Conservation (phyloP, 2,113 vertebrate species). For the Rynchops niger region DNA sequence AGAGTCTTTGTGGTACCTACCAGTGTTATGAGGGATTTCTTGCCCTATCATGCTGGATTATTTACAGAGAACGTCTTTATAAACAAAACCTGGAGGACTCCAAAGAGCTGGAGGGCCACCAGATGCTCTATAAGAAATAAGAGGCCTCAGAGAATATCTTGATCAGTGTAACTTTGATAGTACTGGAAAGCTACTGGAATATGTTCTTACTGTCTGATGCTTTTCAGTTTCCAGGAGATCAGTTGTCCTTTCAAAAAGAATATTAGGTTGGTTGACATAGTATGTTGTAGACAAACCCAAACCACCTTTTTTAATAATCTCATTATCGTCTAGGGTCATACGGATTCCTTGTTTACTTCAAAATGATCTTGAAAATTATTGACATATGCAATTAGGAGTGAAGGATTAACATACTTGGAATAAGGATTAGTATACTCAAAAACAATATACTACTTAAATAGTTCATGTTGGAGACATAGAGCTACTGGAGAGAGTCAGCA, state of each 20-base stretch:
- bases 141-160: neutral
- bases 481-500: neutral
- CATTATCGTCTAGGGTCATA: neutral
- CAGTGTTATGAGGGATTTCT: neutral
- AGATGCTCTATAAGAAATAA: neutral
- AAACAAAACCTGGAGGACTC: neutral
- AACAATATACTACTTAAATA: neutral
- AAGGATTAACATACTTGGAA: neutral
- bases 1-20: neutral
- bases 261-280: neutral
- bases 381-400: neutral
- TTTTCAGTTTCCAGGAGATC: neutral
- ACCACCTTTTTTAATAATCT: neutral
- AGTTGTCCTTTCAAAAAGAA: neutral
- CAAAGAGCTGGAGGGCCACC: neutral
- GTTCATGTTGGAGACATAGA: neutral
- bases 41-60: neutral
- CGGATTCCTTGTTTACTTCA: neutral
- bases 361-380: neutral
- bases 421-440: rapidly evolving
- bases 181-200: neutral
- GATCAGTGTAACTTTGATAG: neutral
- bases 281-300: neutral
- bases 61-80: neutral
- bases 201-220: neutral